Evolutionary conservation across 1,140 invertebrate genomes (phyloP).

Genomic region (Drosophila kohkoa): DNA sequence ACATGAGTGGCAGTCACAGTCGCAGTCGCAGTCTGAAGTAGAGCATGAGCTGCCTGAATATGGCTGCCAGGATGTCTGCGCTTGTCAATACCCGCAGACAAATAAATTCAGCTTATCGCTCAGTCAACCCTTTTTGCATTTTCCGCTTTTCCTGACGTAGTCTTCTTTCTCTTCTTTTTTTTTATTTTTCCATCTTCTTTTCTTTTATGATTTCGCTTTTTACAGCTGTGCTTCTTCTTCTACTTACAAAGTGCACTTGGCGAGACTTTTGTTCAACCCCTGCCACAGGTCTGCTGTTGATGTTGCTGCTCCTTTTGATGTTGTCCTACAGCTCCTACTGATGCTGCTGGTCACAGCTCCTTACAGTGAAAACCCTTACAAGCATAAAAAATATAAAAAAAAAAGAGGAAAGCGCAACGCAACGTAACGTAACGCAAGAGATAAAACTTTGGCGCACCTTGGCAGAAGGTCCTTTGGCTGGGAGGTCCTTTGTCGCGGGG

Average conservation of each 20-base stretch:
- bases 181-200: conserved; percentile 34
- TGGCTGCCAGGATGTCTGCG: conserved; percentile 46
- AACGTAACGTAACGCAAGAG: conserved; percentile 36
- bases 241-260: conserved; percentile 77
- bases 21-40: background rate
- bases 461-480: conserved; percentile 24
- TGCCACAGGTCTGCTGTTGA: conserved; percentile 8
- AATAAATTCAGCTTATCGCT: conserved; percentile 80
- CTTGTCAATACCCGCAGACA: conserved; percentile 81
- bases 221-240: conserved; percentile 46
- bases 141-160: background rate
- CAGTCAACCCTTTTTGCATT: conserved; percentile 67
- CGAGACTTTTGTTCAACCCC: conserved; percentile 59
- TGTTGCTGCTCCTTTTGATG: conserved; percentile 67
- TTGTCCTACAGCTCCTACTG: conserved; percentile 40
- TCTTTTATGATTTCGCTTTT: conserved; percentile 69
- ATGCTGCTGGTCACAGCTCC: conserved; percentile 64
- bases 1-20: background rate
- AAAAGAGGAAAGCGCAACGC: conserved; percentile 41
- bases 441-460: conserved; percentile 77
- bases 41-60: conserved; percentile 2
- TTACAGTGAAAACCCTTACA: conserved; percentile 41
- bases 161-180: conserved; percentile 16
- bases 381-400: conserved; percentile 34
- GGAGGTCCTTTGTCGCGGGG: background rate